A percentile compares a stretch with the other conserved stretches of the same genome.
These are phyloP conservation scores for Drosophila orena DNA, from an alignment of 1,140 invertebrate species.

Conservation along the genomic window DNA sequence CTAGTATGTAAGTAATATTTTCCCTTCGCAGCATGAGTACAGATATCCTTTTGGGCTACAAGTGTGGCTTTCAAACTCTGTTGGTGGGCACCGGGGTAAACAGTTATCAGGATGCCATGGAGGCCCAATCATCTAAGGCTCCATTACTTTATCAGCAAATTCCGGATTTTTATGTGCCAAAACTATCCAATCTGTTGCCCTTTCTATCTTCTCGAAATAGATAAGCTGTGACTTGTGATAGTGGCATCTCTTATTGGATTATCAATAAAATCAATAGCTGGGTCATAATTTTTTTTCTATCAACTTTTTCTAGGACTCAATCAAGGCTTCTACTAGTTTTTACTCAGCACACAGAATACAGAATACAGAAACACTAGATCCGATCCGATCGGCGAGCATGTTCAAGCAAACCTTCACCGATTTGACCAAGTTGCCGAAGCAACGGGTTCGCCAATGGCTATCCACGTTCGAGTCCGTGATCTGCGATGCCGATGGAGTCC, in stretches of 20 bases:
- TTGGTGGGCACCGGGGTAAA: conserved; percentile 58
- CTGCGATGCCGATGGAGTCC: conserved; percentile 66
- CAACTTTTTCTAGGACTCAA: neutral
- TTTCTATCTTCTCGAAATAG: conserved; percentile 49
- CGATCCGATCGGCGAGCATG: conserved; percentile 22
- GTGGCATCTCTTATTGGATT: neutral
- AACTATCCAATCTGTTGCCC: conserved; percentile 41
- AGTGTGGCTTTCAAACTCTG: conserved; percentile 63
- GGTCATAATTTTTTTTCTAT: too few species aligned
- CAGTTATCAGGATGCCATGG: conserved; percentile 26
- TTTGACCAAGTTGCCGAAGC: conserved; percentile 45
- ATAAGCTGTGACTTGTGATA: neutral
- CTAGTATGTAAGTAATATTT: too few species aligned
- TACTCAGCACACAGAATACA: neutral
- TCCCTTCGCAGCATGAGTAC: conserved; percentile 38
- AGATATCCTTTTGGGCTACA: conserved; percentile 60
- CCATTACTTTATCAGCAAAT: conserved; percentile 47
- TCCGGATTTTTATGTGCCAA: conserved; percentile 48
- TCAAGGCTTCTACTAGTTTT: neutral
- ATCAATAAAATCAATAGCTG: neutral
- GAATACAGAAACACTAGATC: neutral
- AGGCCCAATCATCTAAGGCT: conserved; percentile 21
- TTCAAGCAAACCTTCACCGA: conserved; percentile 54
- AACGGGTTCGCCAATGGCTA: conserved; percentile 56
- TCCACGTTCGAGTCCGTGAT: conserved; percentile 43